A percentile compares a stretch with the other conserved stretches of the same genome.
These are phyloP conservation scores for Leucosticte australis DNA, from an alignment of 2,113 vertebrate species.

Conservation along the genomic window DNA sequence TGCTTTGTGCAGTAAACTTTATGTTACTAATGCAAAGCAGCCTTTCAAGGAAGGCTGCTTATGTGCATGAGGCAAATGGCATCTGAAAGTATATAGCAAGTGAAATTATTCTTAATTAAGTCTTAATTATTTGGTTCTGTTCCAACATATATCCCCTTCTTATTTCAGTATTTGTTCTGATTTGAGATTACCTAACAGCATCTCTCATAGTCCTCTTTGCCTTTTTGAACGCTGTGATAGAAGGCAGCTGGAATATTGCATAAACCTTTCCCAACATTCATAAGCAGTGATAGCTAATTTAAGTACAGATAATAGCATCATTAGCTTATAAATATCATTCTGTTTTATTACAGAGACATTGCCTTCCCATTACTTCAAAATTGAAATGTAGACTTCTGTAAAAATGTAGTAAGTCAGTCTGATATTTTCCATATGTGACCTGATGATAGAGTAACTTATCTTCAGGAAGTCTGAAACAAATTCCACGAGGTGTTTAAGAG, in stretches of 20 bases:
- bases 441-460: neutral
- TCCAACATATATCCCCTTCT: neutral
- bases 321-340: neutral
- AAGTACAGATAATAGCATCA: neutral
- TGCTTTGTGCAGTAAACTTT: neutral
- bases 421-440: conserved; percentile 48
- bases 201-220: neutral
- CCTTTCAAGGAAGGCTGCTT: neutral
- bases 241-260: neutral
- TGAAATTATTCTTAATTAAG: neutral
- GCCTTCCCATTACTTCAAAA: neutral
- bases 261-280: neutral
- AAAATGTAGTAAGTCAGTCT: neutral
- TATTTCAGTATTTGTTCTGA: neutral
- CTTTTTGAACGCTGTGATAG: neutral
- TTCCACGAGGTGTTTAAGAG: neutral
- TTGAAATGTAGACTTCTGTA: neutral
- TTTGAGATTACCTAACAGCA: neutral
- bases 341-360: neutral
- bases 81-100: neutral
- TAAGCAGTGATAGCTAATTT: neutral
- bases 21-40: neutral
- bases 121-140: neutral
- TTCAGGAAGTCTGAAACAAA: conserved; percentile 35
- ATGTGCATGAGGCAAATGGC: neutral